phyloP scores from a whole-genome alignment of 1,140 invertebrate species.

The Carposina sasakii region DNA sequence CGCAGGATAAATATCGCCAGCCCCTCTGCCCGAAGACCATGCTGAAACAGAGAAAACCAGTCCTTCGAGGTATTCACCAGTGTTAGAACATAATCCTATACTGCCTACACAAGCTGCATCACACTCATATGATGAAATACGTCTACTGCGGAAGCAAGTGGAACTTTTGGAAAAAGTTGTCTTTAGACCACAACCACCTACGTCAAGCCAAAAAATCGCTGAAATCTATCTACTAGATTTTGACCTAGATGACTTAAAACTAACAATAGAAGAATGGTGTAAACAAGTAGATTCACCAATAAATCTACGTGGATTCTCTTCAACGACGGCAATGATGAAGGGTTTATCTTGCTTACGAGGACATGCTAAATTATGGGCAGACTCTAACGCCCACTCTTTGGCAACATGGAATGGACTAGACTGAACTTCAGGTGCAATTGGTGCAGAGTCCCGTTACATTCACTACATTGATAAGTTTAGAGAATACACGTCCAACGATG shows the following conservation, averaged over 20 bases:
- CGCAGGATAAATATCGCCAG: too few relatives aligned
- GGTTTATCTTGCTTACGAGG: constrained; percentile 7
- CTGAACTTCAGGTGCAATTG: neutral
- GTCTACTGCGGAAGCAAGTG: neutral
- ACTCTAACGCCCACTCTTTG: constrained; percentile 1
- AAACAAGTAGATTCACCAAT: constrained; percentile 7
- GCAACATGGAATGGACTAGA: neutral
- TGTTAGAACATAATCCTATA: too few relatives aligned
- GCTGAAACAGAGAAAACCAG: too few relatives aligned
- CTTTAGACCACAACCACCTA: neutral
- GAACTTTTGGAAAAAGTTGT: constrained; percentile 9
- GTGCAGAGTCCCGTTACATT: constrained; percentile 4
- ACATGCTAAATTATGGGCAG: constrained; percentile 1
- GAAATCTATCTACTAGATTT: constrained; percentile 6
- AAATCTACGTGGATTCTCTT: neutral
- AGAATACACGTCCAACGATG: constrained; percentile 10
- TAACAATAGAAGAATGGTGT: constrained; percentile 7
- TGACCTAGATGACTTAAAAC: constrained; percentile 1
- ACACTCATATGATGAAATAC: too few relatives aligned
- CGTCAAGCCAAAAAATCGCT: neutral
- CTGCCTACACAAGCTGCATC: too few relatives aligned
- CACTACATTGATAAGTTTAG: constrained; percentile 5
- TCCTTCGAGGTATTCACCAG: too few relatives aligned
- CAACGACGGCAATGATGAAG: constrained; percentile 5
- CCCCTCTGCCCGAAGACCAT: too few relatives aligned